Conservation (phyloP, 2,797 vertebrate species). For the Tangara arthus region DNA sequence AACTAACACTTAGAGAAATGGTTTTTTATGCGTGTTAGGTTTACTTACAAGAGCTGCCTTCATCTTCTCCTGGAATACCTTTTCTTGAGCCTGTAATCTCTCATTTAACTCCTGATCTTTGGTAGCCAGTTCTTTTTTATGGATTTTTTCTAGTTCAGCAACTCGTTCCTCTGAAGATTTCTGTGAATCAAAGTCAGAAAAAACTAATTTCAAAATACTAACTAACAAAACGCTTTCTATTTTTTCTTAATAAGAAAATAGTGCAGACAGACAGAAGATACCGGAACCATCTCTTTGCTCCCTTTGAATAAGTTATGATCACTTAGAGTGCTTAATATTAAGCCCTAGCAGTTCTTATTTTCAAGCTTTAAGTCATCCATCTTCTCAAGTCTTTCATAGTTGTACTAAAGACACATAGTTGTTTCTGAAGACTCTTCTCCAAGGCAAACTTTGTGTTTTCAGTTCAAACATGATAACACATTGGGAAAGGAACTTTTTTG, state of each 20-base stretch:
- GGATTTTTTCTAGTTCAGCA: slow-evolving; percentile 81
- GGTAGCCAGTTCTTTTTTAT: slow-evolving; percentile 80
- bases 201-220: background rate
- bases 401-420: background rate
- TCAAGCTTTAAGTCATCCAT: background rate
- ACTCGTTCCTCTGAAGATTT: slow-evolving; percentile 87
- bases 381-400: background rate
- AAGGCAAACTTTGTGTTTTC: background rate
- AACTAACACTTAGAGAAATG: background rate
- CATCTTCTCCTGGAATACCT: slow-evolving; percentile 76
- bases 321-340: background rate
- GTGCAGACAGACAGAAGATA: background rate
- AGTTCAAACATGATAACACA: background rate
- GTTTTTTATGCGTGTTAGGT: background rate
- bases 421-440: background rate
- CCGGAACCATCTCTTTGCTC: background rate
- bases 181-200: slow-evolving; percentile 70
- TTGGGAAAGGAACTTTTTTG: background rate
- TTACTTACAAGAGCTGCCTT: slow-evolving; percentile 83
- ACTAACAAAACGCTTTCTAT: background rate
- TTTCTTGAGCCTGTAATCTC: slow-evolving; percentile 68
- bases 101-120: slow-evolving; percentile 84
- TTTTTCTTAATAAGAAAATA: background rate
- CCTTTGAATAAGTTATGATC: background rate
- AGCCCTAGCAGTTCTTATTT: background rate